These are phyloP conservation scores for Erpornis zantholeuca DNA, from an alignment of 2,113 vertebrate genomes.

Conservation along the genomic window DNA sequence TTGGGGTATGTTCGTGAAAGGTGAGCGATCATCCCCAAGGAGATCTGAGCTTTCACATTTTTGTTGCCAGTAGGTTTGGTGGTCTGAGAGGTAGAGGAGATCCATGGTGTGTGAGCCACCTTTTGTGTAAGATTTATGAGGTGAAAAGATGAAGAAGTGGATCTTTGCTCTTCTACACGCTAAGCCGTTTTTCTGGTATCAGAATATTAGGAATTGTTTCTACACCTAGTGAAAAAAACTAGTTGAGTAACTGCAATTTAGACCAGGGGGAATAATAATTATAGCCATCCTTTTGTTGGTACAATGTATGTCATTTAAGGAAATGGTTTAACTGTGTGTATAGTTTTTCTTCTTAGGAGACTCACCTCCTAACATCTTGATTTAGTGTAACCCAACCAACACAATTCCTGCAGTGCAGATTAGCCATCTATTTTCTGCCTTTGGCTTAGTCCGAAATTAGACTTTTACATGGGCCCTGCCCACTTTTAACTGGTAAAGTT, in stretches of 20 bases:
- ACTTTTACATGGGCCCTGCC: background rate
- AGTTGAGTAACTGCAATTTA: background rate
- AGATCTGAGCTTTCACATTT: background rate
- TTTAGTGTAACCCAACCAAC: background rate
- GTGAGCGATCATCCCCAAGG: background rate
- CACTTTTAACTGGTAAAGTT: background rate
- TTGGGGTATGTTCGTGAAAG: fast-evolving
- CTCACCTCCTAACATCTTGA: background rate
- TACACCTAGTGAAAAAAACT: background rate
- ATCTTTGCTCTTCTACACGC: background rate
- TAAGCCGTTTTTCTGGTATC: background rate
- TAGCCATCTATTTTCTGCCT: background rate
- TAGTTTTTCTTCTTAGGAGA: background rate
- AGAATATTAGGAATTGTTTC: background rate
- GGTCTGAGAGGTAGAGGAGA: background rate
- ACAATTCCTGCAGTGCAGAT: background rate
- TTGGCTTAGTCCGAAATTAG: background rate
- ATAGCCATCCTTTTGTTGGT: background rate
- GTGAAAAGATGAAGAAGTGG: background rate
- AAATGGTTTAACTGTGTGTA: background rate
- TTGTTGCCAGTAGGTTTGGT: background rate
- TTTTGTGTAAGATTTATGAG: background rate
- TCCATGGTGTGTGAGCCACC: background rate
- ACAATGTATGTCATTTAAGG: background rate
- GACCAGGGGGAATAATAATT: background rate